Conservation (phyloP, 2,888 invertebrate genomes). For the Timandra comae region DNA sequence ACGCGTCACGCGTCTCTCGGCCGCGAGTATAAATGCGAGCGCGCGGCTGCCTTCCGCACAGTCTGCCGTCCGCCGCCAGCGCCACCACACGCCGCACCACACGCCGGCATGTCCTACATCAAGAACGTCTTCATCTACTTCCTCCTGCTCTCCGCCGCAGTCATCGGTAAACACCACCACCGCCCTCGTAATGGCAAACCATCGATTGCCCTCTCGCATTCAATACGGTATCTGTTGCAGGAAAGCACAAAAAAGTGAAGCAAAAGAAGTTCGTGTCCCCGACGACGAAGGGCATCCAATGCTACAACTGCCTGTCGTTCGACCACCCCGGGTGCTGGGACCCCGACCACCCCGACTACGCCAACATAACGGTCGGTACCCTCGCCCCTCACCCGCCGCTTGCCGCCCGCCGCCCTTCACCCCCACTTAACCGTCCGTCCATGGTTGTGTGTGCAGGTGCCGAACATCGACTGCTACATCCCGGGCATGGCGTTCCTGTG, state of each 20-base stretch:
- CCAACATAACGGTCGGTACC: constrained; percentile 55
- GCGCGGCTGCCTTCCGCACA: not conserved
- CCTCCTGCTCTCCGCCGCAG: constrained; percentile 44
- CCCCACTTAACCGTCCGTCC: too few relatives aligned
- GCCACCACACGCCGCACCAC: constrained; percentile 23
- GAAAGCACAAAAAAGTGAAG: constrained; percentile 61
- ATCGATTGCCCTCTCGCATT: too few relatives aligned
- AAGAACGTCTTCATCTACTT: constrained; percentile 35
- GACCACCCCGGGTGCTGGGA: constrained; percentile 73
- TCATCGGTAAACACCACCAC: constrained; percentile 54
- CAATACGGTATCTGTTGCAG: constrained; percentile 25
- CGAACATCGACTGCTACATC: constrained; percentile 69
- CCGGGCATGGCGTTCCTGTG: constrained; percentile 69
- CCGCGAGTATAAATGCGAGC: not conserved
- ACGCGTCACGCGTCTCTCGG: not conserved
- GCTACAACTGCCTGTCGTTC: constrained; percentile 68
- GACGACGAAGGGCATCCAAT: constrained; percentile 59
- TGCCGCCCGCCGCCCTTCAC: too few relatives aligned
- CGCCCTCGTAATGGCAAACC: too few relatives aligned
- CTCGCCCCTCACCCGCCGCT: too few relatives aligned
- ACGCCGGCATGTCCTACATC: constrained; percentile 9
- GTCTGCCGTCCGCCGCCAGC: constrained; percentile 11
- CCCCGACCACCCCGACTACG: constrained; percentile 66
- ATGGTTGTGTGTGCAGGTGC: constrained; percentile 48
- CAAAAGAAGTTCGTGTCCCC: constrained; percentile 61